phyloP scores from a whole-genome alignment of 2,888 invertebrate genomes.

The Ashinkailepas kermadecensis region DNA sequence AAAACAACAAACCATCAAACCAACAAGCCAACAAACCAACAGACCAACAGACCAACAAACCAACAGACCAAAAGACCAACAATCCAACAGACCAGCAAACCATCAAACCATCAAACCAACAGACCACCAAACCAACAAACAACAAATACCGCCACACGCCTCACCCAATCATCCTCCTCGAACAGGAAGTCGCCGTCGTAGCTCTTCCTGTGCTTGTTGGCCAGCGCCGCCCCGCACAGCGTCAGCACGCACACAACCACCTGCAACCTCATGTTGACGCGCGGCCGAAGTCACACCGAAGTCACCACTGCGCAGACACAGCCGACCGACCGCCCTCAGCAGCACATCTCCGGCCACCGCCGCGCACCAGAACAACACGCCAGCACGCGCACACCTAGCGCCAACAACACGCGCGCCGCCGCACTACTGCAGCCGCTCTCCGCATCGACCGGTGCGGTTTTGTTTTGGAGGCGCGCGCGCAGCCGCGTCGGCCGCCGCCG shows the following conservation, averaged over 20 bases:
- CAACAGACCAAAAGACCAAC: too few species aligned
- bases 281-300: not conserved
- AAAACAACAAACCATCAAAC: too few species aligned
- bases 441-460: not conserved
- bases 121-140: too few species aligned
- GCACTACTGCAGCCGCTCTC: not conserved
- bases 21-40: too few species aligned
- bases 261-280: not conserved
- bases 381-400: not conserved
- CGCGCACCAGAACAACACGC: not conserved
- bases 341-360: not conserved
- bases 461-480: not conserved
- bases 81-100: too few species aligned
- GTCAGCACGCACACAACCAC: not conserved
- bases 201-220: not conserved
- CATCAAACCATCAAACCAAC: too few species aligned
- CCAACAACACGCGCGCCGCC: not conserved
- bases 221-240: not conserved
- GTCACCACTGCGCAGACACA: not conserved
- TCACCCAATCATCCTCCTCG: conserved; percentile 1
- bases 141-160: not conserved
- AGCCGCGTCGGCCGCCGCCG: not conserved
- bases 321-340: not conserved
- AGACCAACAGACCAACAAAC: too few species aligned
- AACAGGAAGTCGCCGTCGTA: not conserved